phyloP scores from a whole-genome alignment of 35 echinoderm and acorn worm genomes.

The Stichopus chloronotus region DNA sequence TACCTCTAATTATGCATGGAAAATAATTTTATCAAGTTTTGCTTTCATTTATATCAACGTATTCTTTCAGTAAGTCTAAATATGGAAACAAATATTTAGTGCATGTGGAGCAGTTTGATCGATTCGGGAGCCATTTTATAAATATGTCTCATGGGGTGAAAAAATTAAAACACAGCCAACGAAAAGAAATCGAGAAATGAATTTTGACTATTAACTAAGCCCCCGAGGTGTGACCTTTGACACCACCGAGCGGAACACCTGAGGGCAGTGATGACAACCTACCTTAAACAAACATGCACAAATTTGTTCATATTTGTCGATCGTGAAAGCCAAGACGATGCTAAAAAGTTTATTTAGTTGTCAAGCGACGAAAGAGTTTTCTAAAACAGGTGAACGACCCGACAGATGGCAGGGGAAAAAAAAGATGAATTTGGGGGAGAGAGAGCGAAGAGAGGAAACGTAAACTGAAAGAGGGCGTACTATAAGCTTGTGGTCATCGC shows the following conservation, averaged over 20 bases:
- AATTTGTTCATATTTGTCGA: slow-evolving; percentile 56
- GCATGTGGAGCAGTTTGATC: neutral
- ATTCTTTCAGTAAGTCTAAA: too few relatives aligned
- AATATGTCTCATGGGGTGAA: slow-evolving; percentile 46
- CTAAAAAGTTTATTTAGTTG: slow-evolving; percentile 16
- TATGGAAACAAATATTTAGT: neutral
- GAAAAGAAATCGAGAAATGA: neutral
- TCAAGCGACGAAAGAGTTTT: slow-evolving; percentile 39
- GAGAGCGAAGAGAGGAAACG: neutral
- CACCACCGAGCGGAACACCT: slow-evolving; percentile 36
- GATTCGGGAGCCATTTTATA: slow-evolving; percentile 22
- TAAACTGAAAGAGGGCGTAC: slow-evolving; percentile 22
- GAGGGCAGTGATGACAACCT: slow-evolving; percentile 13
- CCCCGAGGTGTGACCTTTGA: slow-evolving; percentile 23
- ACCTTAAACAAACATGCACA: slow-evolving; percentile 62
- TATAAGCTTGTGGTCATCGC: slow-evolving; percentile 16
- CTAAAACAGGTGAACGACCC: slow-evolving; percentile 52
- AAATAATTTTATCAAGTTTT: too few relatives aligned
- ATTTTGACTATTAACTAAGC: neutral
- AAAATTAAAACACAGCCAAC: slow-evolving; percentile 13
- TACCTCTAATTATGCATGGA: too few relatives aligned
- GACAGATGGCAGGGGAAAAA: neutral
- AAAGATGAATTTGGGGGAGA: too few relatives aligned
- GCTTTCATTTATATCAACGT: too few relatives aligned
- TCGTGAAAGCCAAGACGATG: slow-evolving; percentile 44